phyloP scores from a whole-genome alignment of 1,140 invertebrate species.

The Nasonia giraulti region DNA sequence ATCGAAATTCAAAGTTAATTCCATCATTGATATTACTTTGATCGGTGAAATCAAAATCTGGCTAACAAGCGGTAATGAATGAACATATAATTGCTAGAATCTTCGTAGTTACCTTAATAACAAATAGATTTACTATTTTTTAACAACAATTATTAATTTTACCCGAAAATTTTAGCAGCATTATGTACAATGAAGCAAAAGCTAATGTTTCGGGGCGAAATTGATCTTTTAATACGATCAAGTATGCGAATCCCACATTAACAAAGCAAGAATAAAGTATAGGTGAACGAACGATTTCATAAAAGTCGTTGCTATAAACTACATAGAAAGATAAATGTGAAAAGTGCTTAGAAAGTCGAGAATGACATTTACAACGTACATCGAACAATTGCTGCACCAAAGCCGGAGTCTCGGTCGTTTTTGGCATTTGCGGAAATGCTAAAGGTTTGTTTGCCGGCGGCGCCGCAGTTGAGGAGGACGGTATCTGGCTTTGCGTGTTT shows the following conservation, averaged over 20 bases:
- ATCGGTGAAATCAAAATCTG: background rate
- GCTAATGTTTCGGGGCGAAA: background rate
- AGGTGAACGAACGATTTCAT: no score
- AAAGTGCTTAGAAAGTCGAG: slow-evolving; percentile 16
- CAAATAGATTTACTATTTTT: background rate
- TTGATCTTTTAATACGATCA: background rate
- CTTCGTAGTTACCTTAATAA: background rate
- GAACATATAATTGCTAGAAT: background rate
- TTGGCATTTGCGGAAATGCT: slow-evolving; percentile 52
- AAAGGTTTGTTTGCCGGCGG: slow-evolving; percentile 53
- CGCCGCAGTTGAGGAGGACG: slow-evolving; percentile 41
- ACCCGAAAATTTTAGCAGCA: slow-evolving; percentile 9
- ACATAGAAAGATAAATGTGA: background rate
- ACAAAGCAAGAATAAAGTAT: no score
- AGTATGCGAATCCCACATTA: no score
- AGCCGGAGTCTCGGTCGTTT: slow-evolving; percentile 62
- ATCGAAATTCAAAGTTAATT: background rate
- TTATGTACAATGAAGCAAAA: background rate
- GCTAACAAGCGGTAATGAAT: no score
- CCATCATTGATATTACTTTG: background rate
- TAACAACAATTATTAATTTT: background rate
- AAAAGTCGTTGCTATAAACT: background rate
- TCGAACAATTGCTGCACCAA: slow-evolving; percentile 71
- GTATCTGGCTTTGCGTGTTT: slow-evolving; percentile 54
- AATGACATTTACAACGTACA: slow-evolving; percentile 57